phyloP scores from a whole-genome alignment of 2,113 vertebrate genomes.

The Gobiocypris rarus region DNA sequence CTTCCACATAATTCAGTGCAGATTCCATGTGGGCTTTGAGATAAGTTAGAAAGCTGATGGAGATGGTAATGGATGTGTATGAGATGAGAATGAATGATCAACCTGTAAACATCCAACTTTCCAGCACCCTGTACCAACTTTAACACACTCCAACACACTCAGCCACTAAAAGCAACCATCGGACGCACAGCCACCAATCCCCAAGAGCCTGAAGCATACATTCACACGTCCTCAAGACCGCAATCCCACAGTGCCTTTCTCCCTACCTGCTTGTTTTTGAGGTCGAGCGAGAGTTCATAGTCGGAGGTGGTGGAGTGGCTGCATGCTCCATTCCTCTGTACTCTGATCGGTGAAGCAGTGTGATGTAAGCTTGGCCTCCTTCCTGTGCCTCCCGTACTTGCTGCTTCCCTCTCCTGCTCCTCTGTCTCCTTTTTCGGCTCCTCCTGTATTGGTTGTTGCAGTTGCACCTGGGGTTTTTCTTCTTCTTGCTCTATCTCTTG shows the following conservation, averaged over 20 bases:
- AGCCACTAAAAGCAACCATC: conserved; percentile 27
- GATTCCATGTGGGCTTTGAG: conserved; percentile 10
- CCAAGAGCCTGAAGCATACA: conserved; percentile 20
- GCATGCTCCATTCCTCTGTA: conserved; percentile 91
- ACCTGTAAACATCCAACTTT: conserved; percentile 38
- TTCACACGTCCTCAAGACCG: conserved; percentile 54
- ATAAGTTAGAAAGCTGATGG: conserved; percentile 25
- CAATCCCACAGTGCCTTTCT: conserved; percentile 51
- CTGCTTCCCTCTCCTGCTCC: conserved; percentile 54
- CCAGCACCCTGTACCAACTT: background rate
- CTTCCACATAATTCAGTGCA: background rate
- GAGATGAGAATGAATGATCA: conserved; percentile 50
- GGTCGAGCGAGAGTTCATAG: conserved; percentile 98
- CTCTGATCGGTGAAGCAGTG: conserved; percentile 87
- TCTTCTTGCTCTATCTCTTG: conserved; percentile 54
- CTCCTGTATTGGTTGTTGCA: conserved; percentile 5
- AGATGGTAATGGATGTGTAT: conserved; percentile 55
- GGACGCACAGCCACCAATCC: conserved; percentile 19
- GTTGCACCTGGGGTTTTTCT: conserved; percentile 6
- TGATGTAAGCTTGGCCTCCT: conserved; percentile 90
- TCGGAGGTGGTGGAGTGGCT: conserved; percentile 86
- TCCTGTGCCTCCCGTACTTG: conserved; percentile 78
- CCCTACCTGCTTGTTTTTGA: conserved; percentile 99
- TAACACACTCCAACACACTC: conserved; percentile 35
- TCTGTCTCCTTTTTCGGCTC: conserved; percentile 43